phyloP scores from a whole-genome alignment of 2,797 vertebrate genomes.

The Sus cebifrons region DNA sequence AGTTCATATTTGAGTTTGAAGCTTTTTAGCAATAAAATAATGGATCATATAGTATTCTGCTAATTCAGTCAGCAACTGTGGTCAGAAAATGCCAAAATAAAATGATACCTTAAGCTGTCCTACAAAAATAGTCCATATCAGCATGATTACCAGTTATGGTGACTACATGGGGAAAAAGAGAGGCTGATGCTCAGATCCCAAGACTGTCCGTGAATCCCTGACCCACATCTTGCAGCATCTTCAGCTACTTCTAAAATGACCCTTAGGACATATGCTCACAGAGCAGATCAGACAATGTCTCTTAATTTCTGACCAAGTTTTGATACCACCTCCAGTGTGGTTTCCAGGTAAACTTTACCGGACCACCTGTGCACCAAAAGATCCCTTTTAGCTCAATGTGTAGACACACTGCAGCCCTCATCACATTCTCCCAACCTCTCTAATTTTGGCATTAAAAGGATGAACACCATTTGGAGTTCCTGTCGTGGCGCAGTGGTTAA shows the following conservation, averaged over 20 bases:
- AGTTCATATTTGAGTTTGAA: not conserved
- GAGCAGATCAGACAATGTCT: not conserved
- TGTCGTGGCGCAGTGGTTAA: too few species aligned
- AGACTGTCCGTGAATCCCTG: not conserved
- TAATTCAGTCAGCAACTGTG: not conserved
- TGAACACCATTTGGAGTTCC: not conserved
- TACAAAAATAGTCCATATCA: not conserved
- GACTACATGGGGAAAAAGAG: not conserved
- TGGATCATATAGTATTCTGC: not conserved
- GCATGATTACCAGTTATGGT: not conserved
- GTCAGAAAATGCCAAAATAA: not conserved
- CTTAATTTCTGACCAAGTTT: not conserved
- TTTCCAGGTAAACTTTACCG: not conserved
- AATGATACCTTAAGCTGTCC: not conserved
- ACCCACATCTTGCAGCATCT: not conserved
- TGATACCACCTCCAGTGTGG: not conserved
- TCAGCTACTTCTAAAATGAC: not conserved
- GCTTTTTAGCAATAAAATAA: not conserved
- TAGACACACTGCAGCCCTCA: not conserved
- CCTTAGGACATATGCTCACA: not conserved
- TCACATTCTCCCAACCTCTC: not conserved
- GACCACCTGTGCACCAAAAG: not conserved
- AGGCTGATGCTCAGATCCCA: not conserved
- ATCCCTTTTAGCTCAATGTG: not conserved
- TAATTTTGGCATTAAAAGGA: slow-evolving; percentile 18